These are phyloP conservation scores for Plotosus lineatus DNA, from an alignment of 2,113 vertebrate species.

Conservation along the genomic window DNA sequence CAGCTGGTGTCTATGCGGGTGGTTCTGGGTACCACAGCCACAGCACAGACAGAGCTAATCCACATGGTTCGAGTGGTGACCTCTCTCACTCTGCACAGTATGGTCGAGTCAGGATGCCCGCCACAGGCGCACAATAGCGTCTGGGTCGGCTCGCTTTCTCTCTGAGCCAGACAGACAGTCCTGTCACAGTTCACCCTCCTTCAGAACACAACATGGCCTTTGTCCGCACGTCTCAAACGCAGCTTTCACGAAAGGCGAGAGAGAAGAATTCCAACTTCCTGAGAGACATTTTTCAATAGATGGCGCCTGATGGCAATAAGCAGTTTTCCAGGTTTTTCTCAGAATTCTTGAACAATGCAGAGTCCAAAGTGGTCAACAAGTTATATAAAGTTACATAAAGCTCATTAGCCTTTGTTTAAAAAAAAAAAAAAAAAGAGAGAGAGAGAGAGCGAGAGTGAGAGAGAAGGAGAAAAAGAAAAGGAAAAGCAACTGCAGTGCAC, in stretches of 20 bases:
- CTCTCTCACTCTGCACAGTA: slow-evolving; percentile 49
- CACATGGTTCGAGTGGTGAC: slow-evolving; percentile 39
- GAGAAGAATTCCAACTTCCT: slow-evolving; percentile 44
- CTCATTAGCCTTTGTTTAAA: neutral
- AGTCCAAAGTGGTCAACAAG: slow-evolving; percentile 15
- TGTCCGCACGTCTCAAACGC: slow-evolving; percentile 54
- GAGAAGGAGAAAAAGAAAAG: slow-evolving; percentile 16
- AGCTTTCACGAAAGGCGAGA: slow-evolving; percentile 50
- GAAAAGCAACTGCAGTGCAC: neutral
- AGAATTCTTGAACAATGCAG: neutral
- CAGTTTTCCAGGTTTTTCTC: slow-evolving; percentile 36
- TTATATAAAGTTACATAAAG: slow-evolving; percentile 31
- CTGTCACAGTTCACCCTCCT: slow-evolving; percentile 53
- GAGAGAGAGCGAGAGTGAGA: no score
- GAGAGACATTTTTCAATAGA: slow-evolving; percentile 53
- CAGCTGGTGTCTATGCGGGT: slow-evolving; percentile 19
- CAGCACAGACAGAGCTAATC: slow-evolving; percentile 28
- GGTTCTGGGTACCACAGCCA: slow-evolving; percentile 21
- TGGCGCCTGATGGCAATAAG: slow-evolving; percentile 52
- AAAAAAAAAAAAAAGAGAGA: slow-evolving; percentile 7
- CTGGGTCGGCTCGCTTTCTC: slow-evolving; percentile 49
- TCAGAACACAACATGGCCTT: slow-evolving; percentile 55
- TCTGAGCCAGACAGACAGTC: slow-evolving; percentile 53
- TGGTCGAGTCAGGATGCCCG: slow-evolving; percentile 45
- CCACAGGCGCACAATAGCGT: slow-evolving; percentile 50